These are phyloP conservation scores for Lerema accius DNA, from an alignment of 1,140 invertebrate genomes.

Conservation along the genomic window DNA sequence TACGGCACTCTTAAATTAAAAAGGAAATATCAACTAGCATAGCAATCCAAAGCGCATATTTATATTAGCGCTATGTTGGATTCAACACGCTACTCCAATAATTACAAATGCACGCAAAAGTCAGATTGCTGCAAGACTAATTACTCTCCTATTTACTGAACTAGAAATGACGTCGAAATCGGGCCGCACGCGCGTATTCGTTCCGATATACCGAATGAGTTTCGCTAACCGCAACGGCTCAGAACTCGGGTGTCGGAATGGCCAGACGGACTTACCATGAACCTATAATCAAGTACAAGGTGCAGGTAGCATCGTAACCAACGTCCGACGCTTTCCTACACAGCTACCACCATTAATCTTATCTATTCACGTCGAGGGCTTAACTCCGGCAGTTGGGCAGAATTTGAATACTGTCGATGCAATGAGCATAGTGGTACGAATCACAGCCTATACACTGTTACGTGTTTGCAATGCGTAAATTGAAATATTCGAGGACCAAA, in stretches of 20 bases:
- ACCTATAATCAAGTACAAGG: slow-evolving; percentile 40
- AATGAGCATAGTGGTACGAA: slow-evolving; percentile 42
- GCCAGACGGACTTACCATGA: slow-evolving; percentile 22
- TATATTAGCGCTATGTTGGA: slow-evolving; percentile 16
- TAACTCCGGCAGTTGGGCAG: slow-evolving; percentile 52
- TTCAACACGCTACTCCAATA: slow-evolving; percentile 37
- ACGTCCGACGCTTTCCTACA: slow-evolving; percentile 45
- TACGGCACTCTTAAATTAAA: slow-evolving; percentile 10
- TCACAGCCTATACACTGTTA: slow-evolving; percentile 49
- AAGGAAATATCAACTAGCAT: slow-evolving; percentile 4
- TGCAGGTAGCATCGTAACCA: slow-evolving; percentile 40
- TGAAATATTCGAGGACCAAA: slow-evolving; percentile 44
- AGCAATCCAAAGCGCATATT: slow-evolving; percentile 24
- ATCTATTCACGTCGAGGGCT: slow-evolving; percentile 64
- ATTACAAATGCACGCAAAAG: slow-evolving; percentile 46
- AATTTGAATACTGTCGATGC: slow-evolving; percentile 69
- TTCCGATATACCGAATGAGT: slow-evolving; percentile 40
- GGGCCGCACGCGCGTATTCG: slow-evolving; percentile 39
- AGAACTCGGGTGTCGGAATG: slow-evolving; percentile 24
- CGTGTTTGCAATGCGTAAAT: slow-evolving; percentile 69
- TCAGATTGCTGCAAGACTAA: slow-evolving; percentile 42
- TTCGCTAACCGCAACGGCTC: slow-evolving; percentile 38
- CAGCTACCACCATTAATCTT: slow-evolving; percentile 63
- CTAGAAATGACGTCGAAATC: slow-evolving; percentile 42
- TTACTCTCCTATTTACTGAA: slow-evolving; percentile 42